Evolutionary conservation across 2,113 vertebrate species (phyloP).

Genomic region (Nothobranchius kuhntae): DNA sequence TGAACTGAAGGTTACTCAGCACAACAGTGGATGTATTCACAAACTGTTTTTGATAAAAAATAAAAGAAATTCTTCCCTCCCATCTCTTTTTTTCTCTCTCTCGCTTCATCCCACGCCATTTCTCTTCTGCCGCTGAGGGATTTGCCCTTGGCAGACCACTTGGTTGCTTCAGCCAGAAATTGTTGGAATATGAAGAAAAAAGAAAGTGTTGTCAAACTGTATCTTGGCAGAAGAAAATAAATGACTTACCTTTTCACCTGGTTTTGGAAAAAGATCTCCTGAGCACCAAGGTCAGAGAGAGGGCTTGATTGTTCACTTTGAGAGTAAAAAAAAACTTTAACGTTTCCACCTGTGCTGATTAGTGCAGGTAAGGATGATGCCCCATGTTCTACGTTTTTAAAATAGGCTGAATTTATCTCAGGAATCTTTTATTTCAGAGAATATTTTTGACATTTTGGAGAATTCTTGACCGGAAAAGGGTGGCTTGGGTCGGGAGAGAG

Average conservation of each 20-base stretch:
- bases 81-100: constrained; percentile 10
- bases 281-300: constrained; percentile 39
- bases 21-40: constrained; percentile 45
- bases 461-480: no score
- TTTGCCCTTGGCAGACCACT: constrained; percentile 29
- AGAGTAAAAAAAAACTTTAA: neutral
- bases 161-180: constrained; percentile 19
- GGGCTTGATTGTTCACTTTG: constrained; percentile 10
- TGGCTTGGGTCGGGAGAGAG: no score
- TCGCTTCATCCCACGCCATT: constrained; percentile 26
- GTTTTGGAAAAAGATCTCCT: constrained; percentile 32
- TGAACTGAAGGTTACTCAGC: constrained; percentile 41
- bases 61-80: constrained; percentile 3
- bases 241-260: constrained; percentile 21
- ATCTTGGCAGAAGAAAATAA: constrained; percentile 15
- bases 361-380: no score
- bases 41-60: constrained; percentile 32
- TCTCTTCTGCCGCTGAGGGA: constrained; percentile 19
- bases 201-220: constrained; percentile 15
- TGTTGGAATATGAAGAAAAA: constrained; percentile 7
- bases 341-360: neutral
- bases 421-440: no score
- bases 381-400: no score
- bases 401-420: no score
- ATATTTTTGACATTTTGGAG: no score